Evolutionary conservation across 2,113 vertebrate species (phyloP), one percentile per base, ranked within the genome.

Genomic region (Gadus macrocephalus): DNA sequence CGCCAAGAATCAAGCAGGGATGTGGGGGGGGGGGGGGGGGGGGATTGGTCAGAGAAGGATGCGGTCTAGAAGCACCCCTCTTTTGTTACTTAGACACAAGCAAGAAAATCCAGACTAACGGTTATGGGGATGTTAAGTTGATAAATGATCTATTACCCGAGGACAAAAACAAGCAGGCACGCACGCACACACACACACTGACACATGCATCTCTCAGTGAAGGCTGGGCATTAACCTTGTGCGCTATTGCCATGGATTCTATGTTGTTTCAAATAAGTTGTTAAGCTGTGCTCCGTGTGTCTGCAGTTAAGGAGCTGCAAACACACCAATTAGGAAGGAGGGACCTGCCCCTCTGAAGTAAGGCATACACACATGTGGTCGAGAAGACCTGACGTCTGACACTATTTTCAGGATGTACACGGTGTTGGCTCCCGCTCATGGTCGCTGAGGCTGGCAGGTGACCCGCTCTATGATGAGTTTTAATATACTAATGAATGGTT

Each of bases 291-390:
- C 79, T 76, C 49, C 72, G 79, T 86, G 78, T 88, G 83, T 82
- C 88, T 85, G 86, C 83, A 89, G 89, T 87, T 87, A 81, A 19
- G 80, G 78, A 76, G 79, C 77, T 81, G 66, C 79, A 84, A 81
- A 80, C 80, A 75, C 63, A 62, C 77, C 71, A 86, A 71, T 88
- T 81, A 82, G 71, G 75, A 81, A 66, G 71, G 72, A 82, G 76
- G 68, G 79, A 73, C 67, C 15, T 4, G 63, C 62, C 59, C 69
- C 72, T 78, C 64, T 81, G 72, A 81, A 73, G 66, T 78, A 71
- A 78, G 67, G 70, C 78, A 9, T 79, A 9, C 80, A 81, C 27
- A 28, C 42, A 49, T 78, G 81, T 63, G 85, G 75, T 74, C 64
- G 77, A 75, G 81, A 81, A 75, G 81, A 81, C 81, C 78, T 78